Evolutionary conservation across 2,797 vertebrate species (phyloP).

Genomic region (Spatula clypeata): DNA sequence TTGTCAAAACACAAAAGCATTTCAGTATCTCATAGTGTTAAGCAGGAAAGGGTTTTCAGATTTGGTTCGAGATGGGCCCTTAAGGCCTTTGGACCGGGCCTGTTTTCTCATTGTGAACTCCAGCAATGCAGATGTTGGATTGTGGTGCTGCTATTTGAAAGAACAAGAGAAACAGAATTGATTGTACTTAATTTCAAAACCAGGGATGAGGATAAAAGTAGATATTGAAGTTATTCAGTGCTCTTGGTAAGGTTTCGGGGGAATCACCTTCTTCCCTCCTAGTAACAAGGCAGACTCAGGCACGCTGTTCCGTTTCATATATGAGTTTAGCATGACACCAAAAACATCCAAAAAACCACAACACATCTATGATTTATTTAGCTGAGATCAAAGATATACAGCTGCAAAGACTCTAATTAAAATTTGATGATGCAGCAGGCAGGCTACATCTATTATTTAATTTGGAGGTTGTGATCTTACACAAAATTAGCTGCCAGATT

Average conservation of each 20-base stretch:
- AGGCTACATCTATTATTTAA: slow-evolving; percentile 79
- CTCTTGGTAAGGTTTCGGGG: neutral
- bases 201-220: neutral
- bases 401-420: slow-evolving; percentile 79
- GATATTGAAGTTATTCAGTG: neutral
- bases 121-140: accelerated
- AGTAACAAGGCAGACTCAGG: slow-evolving; percentile 33
- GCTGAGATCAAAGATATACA: slow-evolving; percentile 74
- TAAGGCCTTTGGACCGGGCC: neutral
- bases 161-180: neutral
- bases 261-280: neutral
- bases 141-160: neutral
- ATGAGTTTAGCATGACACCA: slow-evolving; percentile 64
- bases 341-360: slow-evolving; percentile 58
- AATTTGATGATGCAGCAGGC: slow-evolving; percentile 73
- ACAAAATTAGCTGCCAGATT: slow-evolving; percentile 66
- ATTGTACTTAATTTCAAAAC: neutral
- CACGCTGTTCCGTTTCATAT: slow-evolving; percentile 45
- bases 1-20: neutral
- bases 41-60: neutral
- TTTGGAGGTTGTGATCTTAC: slow-evolving; percentile 71
- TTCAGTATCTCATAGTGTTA: neutral
- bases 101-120: neutral
- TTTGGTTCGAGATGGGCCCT: neutral
- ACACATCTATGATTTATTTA: slow-evolving; percentile 73